Evolutionary conservation across 2,888 invertebrate genomes (phyloP).

Genomic region (Cybosia mesomella): DNA sequence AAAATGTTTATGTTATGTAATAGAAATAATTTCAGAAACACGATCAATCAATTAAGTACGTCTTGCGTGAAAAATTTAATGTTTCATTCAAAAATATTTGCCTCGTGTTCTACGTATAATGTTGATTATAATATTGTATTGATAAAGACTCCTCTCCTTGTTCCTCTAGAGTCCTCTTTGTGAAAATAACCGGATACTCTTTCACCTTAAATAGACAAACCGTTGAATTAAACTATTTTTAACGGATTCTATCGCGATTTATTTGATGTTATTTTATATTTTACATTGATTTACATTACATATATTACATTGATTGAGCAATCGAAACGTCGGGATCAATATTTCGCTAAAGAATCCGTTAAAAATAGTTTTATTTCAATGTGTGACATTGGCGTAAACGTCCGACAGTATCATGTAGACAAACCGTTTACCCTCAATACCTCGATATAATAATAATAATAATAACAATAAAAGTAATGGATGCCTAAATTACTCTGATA

Average conservation of each 20-base stretch:
- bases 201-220: not conserved
- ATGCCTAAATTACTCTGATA: not conserved
- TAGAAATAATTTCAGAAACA: not conserved
- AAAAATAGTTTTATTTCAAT: too few species aligned
- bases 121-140: not conserved
- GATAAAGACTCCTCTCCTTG: not conserved
- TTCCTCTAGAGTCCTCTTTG: not conserved
- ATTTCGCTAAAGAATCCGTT: too few species aligned
- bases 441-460: too few species aligned
- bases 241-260: too few species aligned
- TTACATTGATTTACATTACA: too few species aligned
- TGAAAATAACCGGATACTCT: not conserved
- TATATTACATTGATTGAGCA: too few species aligned
- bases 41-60: not conserved
- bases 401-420: too few species aligned
- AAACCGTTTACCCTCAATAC: too few species aligned
- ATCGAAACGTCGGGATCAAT: too few species aligned
- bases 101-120: not conserved
- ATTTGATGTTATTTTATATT: too few species aligned
- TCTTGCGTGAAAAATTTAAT: not conserved
- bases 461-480: not conserved
- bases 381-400: too few species aligned
- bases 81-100: not conserved
- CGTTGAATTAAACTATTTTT: too few species aligned
- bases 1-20: not conserved